phyloP scores from a whole-genome alignment of 2,888 invertebrate genomes.

The Machimus rusticus region DNA sequence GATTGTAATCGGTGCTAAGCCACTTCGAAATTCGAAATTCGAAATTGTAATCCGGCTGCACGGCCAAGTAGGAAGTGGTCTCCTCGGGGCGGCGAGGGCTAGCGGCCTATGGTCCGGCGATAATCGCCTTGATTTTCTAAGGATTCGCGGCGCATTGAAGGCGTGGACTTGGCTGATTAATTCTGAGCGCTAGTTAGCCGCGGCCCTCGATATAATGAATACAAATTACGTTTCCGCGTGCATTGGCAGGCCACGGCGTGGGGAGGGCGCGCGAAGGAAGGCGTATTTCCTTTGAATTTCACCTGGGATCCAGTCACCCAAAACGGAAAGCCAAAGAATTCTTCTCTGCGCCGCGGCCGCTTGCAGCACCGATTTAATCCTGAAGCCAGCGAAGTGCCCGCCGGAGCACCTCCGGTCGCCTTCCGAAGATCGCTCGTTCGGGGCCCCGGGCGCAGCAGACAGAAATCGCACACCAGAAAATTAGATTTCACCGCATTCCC shows the following conservation, averaged over 20 bases:
- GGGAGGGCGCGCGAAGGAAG: neutral
- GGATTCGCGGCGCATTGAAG: neutral
- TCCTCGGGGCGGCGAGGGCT: neutral
- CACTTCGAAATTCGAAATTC: neutral
- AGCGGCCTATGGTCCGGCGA: neutral
- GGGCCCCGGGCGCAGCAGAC: neutral
- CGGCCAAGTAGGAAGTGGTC: neutral
- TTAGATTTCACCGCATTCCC: slow-evolving; percentile 5
- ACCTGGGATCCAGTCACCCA: neutral
- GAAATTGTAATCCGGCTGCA: neutral
- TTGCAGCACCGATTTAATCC: neutral
- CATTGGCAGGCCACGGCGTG: neutral
- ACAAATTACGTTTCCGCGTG: neutral
- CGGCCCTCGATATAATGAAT: neutral
- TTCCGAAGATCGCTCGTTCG: neutral
- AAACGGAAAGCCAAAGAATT: neutral
- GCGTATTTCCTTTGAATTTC: neutral
- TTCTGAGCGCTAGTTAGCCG: neutral
- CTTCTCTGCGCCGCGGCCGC: neutral
- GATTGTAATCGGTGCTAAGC: neutral
- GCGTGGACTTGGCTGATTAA: neutral
- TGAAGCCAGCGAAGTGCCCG: neutral
- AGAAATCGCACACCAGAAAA: slow-evolving; percentile 21
- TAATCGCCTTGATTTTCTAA: neutral
- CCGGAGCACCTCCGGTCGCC: neutral